Conservation (phyloP, 2,797 vertebrate species). For the Diceros bicornis region DNA sequence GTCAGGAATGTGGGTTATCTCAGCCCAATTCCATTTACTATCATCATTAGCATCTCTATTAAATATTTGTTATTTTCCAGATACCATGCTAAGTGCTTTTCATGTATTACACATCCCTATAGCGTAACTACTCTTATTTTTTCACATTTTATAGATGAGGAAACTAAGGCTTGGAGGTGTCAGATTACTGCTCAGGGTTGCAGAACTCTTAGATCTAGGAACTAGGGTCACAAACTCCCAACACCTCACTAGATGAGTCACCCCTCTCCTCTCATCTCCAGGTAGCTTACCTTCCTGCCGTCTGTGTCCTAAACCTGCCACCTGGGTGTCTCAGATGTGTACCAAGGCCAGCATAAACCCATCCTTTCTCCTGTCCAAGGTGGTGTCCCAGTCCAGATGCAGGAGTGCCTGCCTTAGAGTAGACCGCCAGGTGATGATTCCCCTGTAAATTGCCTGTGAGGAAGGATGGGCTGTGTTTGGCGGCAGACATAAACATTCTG, state of each 20-base stretch:
- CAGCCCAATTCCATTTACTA: neutral
- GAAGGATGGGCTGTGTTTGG: neutral
- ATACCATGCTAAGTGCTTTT: neutral
- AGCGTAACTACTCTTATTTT: neutral
- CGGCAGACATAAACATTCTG: neutral
- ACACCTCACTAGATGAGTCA: neutral
- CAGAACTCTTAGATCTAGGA: neutral
- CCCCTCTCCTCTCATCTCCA: neutral
- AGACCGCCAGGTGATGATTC: neutral
- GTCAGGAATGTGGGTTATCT: neutral
- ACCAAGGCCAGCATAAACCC: neutral
- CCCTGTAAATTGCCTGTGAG: neutral
- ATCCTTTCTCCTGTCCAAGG: neutral
- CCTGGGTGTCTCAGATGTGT: neutral
- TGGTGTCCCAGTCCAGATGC: neutral
- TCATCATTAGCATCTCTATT: neutral
- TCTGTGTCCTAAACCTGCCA: neutral
- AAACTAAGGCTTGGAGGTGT: slow-evolving; percentile 15
- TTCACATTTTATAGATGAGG: neutral
- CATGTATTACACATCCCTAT: neutral
- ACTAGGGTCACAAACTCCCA: neutral
- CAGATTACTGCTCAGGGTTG: neutral
- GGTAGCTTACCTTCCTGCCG: neutral
- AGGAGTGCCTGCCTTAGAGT: neutral
- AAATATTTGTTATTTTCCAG: neutral